These are phyloP conservation scores for Peromyscus eremicus DNA, from an alignment of 2,797 vertebrate genomes.

Conservation along the genomic window DNA sequence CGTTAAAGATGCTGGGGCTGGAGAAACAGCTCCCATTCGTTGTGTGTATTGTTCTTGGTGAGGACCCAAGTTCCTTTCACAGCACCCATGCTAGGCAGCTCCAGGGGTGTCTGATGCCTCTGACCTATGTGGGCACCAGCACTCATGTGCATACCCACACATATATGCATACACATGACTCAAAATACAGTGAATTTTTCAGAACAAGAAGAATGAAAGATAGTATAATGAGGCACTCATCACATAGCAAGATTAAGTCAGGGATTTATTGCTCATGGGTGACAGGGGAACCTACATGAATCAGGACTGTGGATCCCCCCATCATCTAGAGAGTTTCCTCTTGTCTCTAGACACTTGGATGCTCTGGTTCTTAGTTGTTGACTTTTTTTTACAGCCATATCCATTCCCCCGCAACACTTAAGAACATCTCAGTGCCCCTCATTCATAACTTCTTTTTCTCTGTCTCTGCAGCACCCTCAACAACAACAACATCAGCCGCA, in stretches of 20 bases:
- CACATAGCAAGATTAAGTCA: neutral
- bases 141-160: neutral
- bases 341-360: neutral
- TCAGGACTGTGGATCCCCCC: fast-evolving
- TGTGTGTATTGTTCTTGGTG: no score
- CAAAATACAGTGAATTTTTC: neutral
- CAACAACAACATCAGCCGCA: slow-evolving; percentile 99
- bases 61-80: no score
- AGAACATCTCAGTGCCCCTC: neutral
- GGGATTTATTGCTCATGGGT: neutral
- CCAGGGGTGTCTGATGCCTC: neutral
- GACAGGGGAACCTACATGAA: neutral
- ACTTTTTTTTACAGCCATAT: neutral
- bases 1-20: neutral
- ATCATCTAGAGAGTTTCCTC: neutral
- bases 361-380: neutral
- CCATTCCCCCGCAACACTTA: no score
- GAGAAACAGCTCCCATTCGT: neutral
- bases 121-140: neutral
- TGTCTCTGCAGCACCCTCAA: slow-evolving; percentile 95
- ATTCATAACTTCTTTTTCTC: slow-evolving; percentile 70
- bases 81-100: neutral
- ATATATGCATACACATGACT: neutral
- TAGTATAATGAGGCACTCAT: neutral
- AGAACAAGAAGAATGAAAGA: neutral